A percentile compares a stretch with the other conserved stretches of the same genome.
Evolutionary conservation across 2,113 vertebrate species (phyloP).

Genomic region (Mionectes macconnelli): DNA sequence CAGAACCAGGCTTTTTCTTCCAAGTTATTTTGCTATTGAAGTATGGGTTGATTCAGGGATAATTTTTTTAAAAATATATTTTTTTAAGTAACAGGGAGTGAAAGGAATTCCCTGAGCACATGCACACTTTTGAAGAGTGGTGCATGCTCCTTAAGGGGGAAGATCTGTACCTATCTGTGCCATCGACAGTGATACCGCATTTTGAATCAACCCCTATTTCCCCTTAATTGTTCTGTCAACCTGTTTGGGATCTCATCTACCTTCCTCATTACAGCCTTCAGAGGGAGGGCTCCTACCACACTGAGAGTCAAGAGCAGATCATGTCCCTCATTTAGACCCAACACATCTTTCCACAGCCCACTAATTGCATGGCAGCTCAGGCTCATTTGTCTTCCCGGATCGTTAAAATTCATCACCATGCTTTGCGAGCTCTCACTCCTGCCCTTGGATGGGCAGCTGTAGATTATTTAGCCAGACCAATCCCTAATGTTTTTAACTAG

Average conservation of each 20-base stretch:
- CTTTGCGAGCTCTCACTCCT: constrained; percentile 63
- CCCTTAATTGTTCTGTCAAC: constrained; percentile 74
- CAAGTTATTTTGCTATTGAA: neutral
- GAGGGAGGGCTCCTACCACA: constrained; percentile 78
- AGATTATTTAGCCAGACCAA: constrained; percentile 77
- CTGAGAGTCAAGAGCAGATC: constrained; percentile 87
- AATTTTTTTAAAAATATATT: neutral
- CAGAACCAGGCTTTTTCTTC: neutral
- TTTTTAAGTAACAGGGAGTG: neutral
- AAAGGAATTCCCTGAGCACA: neutral
- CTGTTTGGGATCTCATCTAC: constrained; percentile 63
- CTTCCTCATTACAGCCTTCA: constrained; percentile 85
- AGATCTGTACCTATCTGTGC: neutral
- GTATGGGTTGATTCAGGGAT: neutral
- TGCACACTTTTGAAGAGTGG: neutral
- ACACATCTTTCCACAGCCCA: constrained; percentile 83
- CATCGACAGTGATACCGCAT: neutral
- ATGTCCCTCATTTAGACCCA: constrained; percentile 87
- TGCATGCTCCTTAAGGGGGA: neutral
- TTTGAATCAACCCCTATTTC: constrained; percentile 56
- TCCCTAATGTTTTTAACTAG: constrained; percentile 70
- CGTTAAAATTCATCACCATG: constrained; percentile 83
- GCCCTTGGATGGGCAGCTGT: constrained; percentile 73
- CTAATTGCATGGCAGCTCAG: constrained; percentile 83
- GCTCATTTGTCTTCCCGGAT: constrained; percentile 83